phyloP scores from a whole-genome alignment of 2,113 vertebrate species.

The Erinaceus europaeus region DNA sequence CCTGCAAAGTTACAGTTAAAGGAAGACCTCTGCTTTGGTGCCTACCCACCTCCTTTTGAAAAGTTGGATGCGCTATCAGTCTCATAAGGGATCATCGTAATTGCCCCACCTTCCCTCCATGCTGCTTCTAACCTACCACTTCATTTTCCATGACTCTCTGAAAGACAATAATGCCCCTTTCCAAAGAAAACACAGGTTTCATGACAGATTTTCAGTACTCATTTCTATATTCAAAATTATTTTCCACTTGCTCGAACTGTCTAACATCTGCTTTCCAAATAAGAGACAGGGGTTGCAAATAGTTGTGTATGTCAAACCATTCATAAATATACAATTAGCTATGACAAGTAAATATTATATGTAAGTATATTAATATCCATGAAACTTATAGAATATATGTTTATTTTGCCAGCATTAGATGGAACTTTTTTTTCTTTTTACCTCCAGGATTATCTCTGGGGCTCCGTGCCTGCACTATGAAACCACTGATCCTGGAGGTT shows the following conservation, averaged over 20 bases:
- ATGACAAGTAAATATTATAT: background rate
- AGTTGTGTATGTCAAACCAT: constrained; percentile 5
- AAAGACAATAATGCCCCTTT: background rate
- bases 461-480: no score
- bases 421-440: no score
- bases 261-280: constrained; percentile 34
- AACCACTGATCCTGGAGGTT: no score
- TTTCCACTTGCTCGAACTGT: background rate
- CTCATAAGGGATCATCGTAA: background rate
- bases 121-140: background rate
- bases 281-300: background rate
- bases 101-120: background rate
- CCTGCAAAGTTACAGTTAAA: background rate
- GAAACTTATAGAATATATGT: no score
- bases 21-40: constrained; percentile 2
- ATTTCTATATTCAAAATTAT: constrained; percentile 4
- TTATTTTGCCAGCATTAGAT: no score
- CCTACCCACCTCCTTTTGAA: background rate
- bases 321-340: background rate
- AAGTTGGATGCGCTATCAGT: background rate
- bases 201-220: background rate
- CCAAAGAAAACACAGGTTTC: background rate
- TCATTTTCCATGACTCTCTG: background rate
- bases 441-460: no score
- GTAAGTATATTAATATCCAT: background rate